Evolutionary conservation across 2,113 vertebrate species (phyloP), one percentile per base, ranked within the genome.

Genomic region (Oreochromis tanganicae): DNA sequence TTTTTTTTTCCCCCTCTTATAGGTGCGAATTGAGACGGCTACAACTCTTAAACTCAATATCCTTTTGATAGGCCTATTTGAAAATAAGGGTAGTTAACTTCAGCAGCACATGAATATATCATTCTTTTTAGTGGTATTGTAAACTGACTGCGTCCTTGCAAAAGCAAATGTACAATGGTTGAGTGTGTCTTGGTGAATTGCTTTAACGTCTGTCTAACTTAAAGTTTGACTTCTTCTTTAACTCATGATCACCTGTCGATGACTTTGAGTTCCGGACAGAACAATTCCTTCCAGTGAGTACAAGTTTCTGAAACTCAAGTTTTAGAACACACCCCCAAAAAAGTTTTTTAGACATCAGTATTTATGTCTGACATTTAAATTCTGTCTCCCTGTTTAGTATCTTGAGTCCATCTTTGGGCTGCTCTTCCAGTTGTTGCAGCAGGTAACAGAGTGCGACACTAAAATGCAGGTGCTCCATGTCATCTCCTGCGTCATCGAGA

Each of bases 391-490:
- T 27, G n/a, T 94, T 19, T 79, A 99, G 99, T 99, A 99, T 92
- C 93, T 99, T 88, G 98, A 99, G 95, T 97, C 97, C 55, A 97
- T 98, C 96, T 99, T 99, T 84, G 97, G 97, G 12, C 96, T 99
- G 84, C 97, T 99, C 82, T 99, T 99, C 94, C 97, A 99, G 87
- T 92, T 99, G 43, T 93, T 99, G 88, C 98, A 99, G 94, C 98
- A 99, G 96, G 98, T 99, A 90, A 99, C 97, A 1, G 97, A 99
- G 9, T 99, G 98, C 75, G 98, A 99, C 94, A 98, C 98, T n/a
- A 99, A 99, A 95, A 99, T 99, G 99, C 99, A 99, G 79, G 97
- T 99, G 89, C 97, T 99, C 88, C 98, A 99, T 12, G 98, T 99
- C 87, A 97, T 99, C 68, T 99, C 99, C 87, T 99, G 98, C 85